Evolutionary conservation across 37 sponge, comb jelly and placozoan species (phyloP), one percentile per base, ranked within the genome.

Genomic region (Aphrocallistes beatrix): DNA sequence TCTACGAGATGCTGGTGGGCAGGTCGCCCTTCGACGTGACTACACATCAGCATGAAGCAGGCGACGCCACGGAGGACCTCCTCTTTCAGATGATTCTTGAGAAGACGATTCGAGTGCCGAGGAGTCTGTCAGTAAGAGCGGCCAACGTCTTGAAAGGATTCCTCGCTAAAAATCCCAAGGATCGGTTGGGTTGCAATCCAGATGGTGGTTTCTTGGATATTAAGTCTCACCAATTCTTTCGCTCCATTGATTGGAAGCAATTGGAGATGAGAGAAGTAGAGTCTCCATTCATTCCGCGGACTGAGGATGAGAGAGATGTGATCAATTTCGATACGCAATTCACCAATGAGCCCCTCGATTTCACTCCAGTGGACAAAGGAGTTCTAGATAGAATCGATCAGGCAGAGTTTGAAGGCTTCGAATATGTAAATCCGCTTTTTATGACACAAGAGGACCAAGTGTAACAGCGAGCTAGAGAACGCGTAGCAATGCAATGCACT

Each of bases 1-100:
- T 94, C 39, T 97, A 89, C 85, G 98, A 97, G 92, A 97, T 97
- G 98, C 51, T 97, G 84, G 95, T 92, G 19, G 98, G 98, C 25
- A 88, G 93, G 49, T 92, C 93, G 1, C 98, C 98, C 0, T 97
- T 97, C 87, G 95, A 97, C 69, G 91, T 97, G 0, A 92, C 89
- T 16, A 91, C 87, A 37, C 39, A 83, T 19, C 90, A 91, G 23
- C 92, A 92, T 84, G 91, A 95, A 88, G 90, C 93, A 13, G 94
- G 93, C 47, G 93, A 97, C 86, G 92, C 93, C 82, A 93, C 94
- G 0, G 98, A 97, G 50, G 95, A 97, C 87, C 94, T 93, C 85
- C 91, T 97, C 50, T 97, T 97, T 86, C 98, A 97, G 85, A 93
- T 93, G 23, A 97, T 97, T 82, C 88, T 97, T 39, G 95, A 94